Evolutionary conservation across 2,113 vertebrate species (phyloP).

Genomic region (Origma solitaria): DNA sequence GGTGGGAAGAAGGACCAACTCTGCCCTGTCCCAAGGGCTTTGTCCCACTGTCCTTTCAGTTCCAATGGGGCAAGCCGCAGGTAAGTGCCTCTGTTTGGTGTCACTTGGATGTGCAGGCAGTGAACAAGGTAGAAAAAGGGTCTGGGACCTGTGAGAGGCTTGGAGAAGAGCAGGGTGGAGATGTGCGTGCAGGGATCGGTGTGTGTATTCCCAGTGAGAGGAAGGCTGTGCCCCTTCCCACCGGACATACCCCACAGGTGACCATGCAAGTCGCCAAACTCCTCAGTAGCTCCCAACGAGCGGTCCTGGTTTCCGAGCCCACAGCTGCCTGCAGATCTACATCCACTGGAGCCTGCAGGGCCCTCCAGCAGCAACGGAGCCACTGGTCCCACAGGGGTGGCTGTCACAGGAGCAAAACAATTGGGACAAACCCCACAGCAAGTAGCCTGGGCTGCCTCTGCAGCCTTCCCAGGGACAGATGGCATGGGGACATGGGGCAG

Average conservation of each 20-base stretch:
- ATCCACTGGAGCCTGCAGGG: neutral
- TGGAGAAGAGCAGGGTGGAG: neutral
- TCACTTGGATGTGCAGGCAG: neutral
- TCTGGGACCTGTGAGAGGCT: neutral
- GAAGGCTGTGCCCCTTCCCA: neutral
- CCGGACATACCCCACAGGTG: neutral
- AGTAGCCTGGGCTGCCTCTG: neutral
- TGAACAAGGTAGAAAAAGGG: neutral
- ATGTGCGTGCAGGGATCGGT: neutral
- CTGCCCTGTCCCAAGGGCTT: neutral
- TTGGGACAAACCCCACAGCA: neutral
- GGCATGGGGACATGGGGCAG: neutral
- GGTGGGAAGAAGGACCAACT: neutral
- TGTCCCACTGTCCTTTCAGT: neutral
- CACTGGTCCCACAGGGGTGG: rapidly evolving
- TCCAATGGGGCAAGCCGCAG: neutral
- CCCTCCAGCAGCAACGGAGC: neutral
- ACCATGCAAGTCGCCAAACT: neutral
- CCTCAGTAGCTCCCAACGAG: rapidly evolving
- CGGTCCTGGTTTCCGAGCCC: neutral
- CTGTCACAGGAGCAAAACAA: neutral
- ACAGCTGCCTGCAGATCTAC: neutral
- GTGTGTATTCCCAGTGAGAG: rapidly evolving
- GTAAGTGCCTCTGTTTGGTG: neutral
- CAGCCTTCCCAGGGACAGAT: neutral